Percentiles rank a stretch among this genome's conserved stretches.
phyloP scores from a whole-genome alignment of 1,140 invertebrate species.

The Nymphalis io region DNA sequence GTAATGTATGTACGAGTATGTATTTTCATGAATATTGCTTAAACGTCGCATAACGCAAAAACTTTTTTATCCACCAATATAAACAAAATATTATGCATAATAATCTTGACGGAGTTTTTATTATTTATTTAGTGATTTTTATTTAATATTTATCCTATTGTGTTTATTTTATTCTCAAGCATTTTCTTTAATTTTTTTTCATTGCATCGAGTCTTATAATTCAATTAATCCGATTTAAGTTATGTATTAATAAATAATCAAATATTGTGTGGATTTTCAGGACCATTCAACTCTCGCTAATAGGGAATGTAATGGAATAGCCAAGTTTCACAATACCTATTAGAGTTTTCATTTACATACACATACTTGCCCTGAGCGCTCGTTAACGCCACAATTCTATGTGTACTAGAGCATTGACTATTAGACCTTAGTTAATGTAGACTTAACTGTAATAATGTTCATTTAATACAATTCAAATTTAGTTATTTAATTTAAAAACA shows the following conservation, averaged over 20 bases:
- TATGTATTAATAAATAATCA: not conserved
- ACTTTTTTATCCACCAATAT: too few relatives aligned
- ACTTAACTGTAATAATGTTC: not conserved
- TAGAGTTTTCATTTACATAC: slow-evolving; percentile 12
- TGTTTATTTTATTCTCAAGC: too few relatives aligned
- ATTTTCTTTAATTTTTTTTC: too few relatives aligned
- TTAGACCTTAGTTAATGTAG: not conserved
- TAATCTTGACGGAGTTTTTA: too few relatives aligned
- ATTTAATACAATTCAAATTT: not conserved
- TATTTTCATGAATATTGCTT: too few relatives aligned
- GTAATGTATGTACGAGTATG: too few relatives aligned
- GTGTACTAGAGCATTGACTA: not conserved
- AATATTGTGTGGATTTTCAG: slow-evolving; percentile 1
- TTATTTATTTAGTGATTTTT: too few relatives aligned
- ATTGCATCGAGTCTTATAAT: not conserved
- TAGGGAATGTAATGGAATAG: slow-evolving; percentile 9
- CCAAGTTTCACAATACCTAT: slow-evolving; percentile 12
- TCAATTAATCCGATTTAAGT: not conserved
- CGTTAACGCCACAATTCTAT: slow-evolving; percentile 9
- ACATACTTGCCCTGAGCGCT: not conserved
- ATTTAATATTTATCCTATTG: too few relatives aligned
- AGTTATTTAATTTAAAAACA: too few relatives aligned
- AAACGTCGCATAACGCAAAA: too few relatives aligned
- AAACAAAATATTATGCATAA: too few relatives aligned
- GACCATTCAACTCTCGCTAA: slow-evolving; percentile 6